A percentile compares a stretch with the other conserved stretches of the same genome.
Conservation (phyloP, 2,797 vertebrate genomes). For the Pseudochaenichthys georgianus region DNA sequence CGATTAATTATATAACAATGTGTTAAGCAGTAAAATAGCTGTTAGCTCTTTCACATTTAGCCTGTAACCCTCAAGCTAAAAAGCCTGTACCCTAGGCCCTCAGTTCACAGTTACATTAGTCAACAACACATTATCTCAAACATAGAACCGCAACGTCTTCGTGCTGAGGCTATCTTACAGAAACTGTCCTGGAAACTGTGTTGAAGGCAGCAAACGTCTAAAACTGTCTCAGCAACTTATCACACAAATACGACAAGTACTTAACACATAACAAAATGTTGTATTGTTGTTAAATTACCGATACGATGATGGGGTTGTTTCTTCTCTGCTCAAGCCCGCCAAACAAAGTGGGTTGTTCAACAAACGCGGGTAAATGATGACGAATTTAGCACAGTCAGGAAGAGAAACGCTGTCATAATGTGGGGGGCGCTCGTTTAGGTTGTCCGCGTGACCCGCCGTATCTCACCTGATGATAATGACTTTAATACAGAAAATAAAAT, state of each 20-base stretch:
- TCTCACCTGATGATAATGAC: accelerated
- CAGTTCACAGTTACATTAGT: not conserved
- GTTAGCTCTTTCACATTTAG: not conserved
- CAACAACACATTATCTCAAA: not conserved
- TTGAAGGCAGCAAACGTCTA: not conserved
- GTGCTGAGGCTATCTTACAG: not conserved
- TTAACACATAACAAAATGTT: accelerated
- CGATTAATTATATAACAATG: too few species aligned
- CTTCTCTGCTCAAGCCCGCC: constrained; percentile 62
- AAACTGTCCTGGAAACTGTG: not conserved
- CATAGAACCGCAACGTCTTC: not conserved
- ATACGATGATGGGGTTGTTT: not conserved
- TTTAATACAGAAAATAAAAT: not conserved
- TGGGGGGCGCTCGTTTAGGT: constrained; percentile 46
- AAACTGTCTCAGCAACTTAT: not conserved
- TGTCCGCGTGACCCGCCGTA: accelerated
- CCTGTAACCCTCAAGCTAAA: too few species aligned
- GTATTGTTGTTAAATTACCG: constrained; percentile 49
- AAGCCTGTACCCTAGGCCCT: accelerated
- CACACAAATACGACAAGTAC: too few species aligned
- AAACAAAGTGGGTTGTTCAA: constrained; percentile 64
- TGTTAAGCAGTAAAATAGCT: not conserved
- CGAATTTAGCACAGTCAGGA: constrained; percentile 37
- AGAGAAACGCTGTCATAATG: not conserved
- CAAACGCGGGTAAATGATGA: constrained; percentile 75